These are phyloP conservation scores for Rallus crepitans DNA, from an alignment of 2,797 vertebrate genomes.

Conservation along the genomic window DNA sequence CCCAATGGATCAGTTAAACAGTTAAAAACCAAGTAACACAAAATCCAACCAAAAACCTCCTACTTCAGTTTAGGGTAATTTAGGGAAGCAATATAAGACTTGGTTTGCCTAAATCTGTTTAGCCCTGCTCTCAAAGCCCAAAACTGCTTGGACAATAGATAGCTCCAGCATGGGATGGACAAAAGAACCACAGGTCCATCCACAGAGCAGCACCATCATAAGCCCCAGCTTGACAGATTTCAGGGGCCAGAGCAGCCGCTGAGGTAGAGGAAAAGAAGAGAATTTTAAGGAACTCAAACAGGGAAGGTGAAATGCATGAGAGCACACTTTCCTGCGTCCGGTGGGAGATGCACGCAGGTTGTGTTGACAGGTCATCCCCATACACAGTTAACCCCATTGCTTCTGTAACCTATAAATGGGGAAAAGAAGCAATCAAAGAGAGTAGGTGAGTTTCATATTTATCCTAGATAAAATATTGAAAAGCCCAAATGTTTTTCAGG, in stretches of 20 bases:
- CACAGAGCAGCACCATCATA: neutral
- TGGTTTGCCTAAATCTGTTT: neutral
- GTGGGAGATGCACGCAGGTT: neutral
- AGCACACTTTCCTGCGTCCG: accelerated
- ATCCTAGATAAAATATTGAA: neutral
- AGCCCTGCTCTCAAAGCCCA: neutral
- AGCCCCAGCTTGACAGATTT: too few species aligned
- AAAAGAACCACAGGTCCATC: neutral
- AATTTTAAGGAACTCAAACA: neutral
- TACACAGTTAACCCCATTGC: neutral
- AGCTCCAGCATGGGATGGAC: accelerated
- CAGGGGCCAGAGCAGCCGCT: too few species aligned
- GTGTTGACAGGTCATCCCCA: neutral
- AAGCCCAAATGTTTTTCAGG: neutral
- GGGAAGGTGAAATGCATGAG: neutral
- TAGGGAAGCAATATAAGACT: neutral
- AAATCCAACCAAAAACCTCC: neutral
- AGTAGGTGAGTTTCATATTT: neutral
- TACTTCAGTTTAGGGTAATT: neutral
- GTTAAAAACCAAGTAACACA: too few species aligned
- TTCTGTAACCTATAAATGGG: neutral
- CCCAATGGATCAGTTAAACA: neutral
- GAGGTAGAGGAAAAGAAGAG: neutral
- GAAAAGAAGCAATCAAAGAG: neutral
- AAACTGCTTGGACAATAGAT: neutral